Percentiles rank a stretch among this genome's conserved stretches.
These are phyloP conservation scores for Mya arenaria DNA, from an alignment of 1,140 invertebrate species.

Conservation along the genomic window DNA sequence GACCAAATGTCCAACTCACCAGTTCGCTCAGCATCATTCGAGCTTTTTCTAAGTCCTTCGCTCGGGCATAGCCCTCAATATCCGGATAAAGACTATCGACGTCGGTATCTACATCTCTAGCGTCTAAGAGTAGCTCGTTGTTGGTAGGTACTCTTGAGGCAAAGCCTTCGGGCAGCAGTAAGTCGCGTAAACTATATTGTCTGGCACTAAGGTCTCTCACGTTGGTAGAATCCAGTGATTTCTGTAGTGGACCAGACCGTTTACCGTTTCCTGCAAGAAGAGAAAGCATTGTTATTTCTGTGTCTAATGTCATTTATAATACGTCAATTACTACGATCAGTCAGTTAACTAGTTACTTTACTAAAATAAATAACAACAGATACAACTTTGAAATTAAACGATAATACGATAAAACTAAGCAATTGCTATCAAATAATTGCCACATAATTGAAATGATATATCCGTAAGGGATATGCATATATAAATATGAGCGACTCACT, in stretches of 20 bases:
- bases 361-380: no score
- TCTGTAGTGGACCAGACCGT: slow-evolving; percentile 30
- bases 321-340: no score
- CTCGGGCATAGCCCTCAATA: neutral
- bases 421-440: no score
- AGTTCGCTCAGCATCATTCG: slow-evolving; percentile 11
- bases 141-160: neutral
- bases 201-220: slow-evolving; percentile 13
- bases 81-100: slow-evolving; percentile 38
- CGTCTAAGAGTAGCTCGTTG: neutral
- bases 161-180: slow-evolving; percentile 25
- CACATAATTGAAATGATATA: no score
- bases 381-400: no score
- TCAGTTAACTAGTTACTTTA: no score
- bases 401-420: no score
- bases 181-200: slow-evolving; percentile 36
- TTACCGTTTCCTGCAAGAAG: slow-evolving; percentile 44
- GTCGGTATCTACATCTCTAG: slow-evolving; percentile 4
- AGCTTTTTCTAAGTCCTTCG: slow-evolving; percentile 17
- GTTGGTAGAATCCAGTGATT: slow-evolving; percentile 15
- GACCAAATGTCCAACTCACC: neutral
- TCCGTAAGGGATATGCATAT: no score
- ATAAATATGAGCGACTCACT: no score
- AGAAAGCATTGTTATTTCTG: no score
- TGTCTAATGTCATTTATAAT: no score